Evolutionary conservation across 2,797 vertebrate genomes (phyloP).

Genomic region (Centropyge bicolor): DNA sequence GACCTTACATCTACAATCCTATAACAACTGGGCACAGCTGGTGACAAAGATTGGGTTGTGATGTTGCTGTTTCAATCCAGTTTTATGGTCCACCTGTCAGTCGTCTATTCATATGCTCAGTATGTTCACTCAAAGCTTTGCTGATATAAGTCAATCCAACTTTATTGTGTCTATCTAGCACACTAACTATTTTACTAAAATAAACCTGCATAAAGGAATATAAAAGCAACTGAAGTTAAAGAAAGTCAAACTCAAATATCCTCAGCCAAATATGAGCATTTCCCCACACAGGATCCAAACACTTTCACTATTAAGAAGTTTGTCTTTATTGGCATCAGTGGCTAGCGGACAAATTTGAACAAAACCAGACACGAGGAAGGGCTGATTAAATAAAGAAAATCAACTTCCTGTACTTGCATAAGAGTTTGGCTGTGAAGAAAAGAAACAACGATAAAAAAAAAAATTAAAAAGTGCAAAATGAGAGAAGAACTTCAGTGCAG

Average conservation of each 20-base stretch:
- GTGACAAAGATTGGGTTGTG: background rate
- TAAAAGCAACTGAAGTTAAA: background rate
- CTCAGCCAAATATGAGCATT: background rate
- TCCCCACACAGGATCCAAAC: slow-evolving; percentile 14
- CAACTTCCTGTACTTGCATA: slow-evolving; percentile 66
- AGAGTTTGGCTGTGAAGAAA: slow-evolving; percentile 57
- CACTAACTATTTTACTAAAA: background rate
- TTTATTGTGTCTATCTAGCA: background rate
- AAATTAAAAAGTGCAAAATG: slow-evolving; percentile 65
- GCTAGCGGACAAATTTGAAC: slow-evolving; percentile 48
- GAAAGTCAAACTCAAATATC: background rate
- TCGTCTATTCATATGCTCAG: background rate
- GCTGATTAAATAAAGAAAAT: slow-evolving; percentile 30
- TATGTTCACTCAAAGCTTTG: background rate
- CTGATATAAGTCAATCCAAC: background rate
- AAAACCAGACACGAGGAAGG: slow-evolving; percentile 50
- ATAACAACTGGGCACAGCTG: background rate
- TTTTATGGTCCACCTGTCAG: background rate
- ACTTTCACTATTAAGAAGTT: slow-evolving; percentile 55
- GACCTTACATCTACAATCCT: background rate
- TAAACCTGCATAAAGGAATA: background rate
- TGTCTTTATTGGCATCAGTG: slow-evolving; percentile 80
- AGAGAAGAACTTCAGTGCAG: slow-evolving; percentile 38
- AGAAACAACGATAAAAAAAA: slow-evolving; percentile 25
- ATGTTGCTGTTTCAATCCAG: background rate